Percentiles rank a stretch among this genome's conserved stretches.
These are phyloP conservation scores for Euglossa dilemma DNA, from an alignment of 1,140 invertebrate genomes.

Conservation along the genomic window DNA sequence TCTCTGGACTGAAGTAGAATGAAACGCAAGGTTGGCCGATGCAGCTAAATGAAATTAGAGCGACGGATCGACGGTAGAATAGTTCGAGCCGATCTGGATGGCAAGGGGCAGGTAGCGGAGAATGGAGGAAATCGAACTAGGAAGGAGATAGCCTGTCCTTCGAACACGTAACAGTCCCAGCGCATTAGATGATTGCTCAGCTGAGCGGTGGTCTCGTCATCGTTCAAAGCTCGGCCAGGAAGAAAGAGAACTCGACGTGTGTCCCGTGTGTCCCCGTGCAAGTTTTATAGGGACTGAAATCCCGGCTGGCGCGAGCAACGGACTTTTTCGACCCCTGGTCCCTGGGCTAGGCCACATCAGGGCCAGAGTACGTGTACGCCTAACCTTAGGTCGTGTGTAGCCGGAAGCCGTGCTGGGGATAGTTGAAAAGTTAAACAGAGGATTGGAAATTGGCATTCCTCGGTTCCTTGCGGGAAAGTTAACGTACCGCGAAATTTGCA, in stretches of 20 bases:
- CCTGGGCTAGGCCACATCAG: background rate
- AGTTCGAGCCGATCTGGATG: background rate
- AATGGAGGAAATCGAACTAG: background rate
- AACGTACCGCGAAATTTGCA: slow-evolving; percentile 64
- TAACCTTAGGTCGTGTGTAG: slow-evolving; percentile 3
- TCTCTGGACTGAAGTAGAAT: too few relatives aligned
- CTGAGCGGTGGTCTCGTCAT: slow-evolving; percentile 36
- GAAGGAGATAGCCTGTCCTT: background rate
- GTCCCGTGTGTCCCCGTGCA: slow-evolving; percentile 40
- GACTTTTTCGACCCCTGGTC: slow-evolving; percentile 22
- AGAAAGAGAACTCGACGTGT: slow-evolving; percentile 12
- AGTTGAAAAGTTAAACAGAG: slow-evolving; percentile 72
- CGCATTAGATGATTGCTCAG: slow-evolving; percentile 73
- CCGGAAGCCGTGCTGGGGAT: slow-evolving; percentile 26
- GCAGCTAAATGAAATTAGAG: background rate
- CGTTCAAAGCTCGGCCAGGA: slow-evolving; percentile 22
- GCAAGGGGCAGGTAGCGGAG: background rate
- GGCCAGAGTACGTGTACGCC: background rate
- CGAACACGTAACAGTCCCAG: background rate
- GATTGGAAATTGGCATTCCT: slow-evolving; percentile 73
- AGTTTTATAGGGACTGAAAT: slow-evolving; percentile 58
- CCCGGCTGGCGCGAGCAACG: slow-evolving; percentile 20
- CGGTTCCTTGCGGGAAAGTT: slow-evolving; percentile 53
- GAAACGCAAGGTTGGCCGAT: too few relatives aligned
- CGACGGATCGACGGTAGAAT: background rate